Conservation (phyloP, 1,140 invertebrate species). For the Drosophila tropicalis region DNA sequence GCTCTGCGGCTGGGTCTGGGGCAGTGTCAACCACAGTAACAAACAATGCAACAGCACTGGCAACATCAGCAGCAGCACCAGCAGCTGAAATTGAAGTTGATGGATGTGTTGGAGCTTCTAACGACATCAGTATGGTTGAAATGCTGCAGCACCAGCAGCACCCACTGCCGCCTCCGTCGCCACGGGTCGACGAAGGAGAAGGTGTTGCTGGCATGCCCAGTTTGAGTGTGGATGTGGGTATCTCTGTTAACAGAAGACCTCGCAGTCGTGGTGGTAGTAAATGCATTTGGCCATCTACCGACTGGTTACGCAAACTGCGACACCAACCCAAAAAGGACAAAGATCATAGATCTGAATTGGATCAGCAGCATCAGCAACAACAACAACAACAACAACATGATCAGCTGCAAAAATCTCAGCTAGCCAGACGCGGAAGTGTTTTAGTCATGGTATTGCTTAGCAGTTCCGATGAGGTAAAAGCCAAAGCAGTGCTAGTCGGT, state of each 20-base stretch:
- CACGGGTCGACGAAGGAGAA: background rate
- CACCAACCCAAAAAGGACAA: constrained; percentile 18
- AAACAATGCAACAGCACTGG: constrained; percentile 27
- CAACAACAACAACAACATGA: constrained; percentile 7
- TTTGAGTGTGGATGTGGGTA: background rate
- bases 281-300: constrained; percentile 66
- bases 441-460: constrained; percentile 68
- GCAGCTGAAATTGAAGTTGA: constrained; percentile 49
- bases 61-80: constrained; percentile 27
- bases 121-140: constrained; percentile 71
- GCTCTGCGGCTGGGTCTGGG: constrained; percentile 1
- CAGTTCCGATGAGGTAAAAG: constrained; percentile 59
- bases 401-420: background rate
- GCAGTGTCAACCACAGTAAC: constrained; percentile 50
- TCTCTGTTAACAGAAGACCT: constrained; percentile 27
- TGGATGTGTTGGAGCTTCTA: constrained; percentile 60
- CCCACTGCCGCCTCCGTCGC: constrained; percentile 15
- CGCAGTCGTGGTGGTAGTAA: constrained; percentile 61
- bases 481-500: constrained; percentile 67
- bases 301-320: constrained; percentile 61
- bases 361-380: constrained; percentile 35
- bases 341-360: background rate
- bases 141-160: constrained; percentile 40
- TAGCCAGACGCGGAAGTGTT: constrained; percentile 55
- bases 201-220: background rate